Evolutionary conservation across 2,888 invertebrate genomes (phyloP).

Genomic region (Adela reaumurella): DNA sequence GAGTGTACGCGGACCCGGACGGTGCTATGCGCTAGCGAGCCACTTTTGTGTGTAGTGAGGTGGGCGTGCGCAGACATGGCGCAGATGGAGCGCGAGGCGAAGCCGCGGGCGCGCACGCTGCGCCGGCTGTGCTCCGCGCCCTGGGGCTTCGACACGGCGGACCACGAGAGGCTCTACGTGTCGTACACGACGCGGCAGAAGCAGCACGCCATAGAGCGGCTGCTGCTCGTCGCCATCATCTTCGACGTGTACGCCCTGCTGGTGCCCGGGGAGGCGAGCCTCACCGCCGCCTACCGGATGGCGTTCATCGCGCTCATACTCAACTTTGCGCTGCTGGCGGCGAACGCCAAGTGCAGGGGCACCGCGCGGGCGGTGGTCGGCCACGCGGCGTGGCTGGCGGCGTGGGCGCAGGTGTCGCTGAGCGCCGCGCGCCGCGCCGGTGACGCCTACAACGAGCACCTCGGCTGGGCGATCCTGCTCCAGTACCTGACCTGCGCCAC

Average conservation of each 20-base stretch:
- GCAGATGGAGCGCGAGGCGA: constrained; percentile 37
- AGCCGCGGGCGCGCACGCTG: constrained; percentile 22
- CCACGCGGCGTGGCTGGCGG: constrained; percentile 63
- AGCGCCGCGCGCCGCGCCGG: constrained; percentile 45
- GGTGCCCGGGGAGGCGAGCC: constrained; percentile 38
- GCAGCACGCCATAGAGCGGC: constrained; percentile 35
- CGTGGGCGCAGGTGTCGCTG: constrained; percentile 39
- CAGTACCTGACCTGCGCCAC: constrained; percentile 73
- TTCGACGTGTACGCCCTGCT: constrained; percentile 33
- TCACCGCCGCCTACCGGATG: constrained; percentile 27
- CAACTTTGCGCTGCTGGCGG: constrained; percentile 23
- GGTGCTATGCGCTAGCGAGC: constrained; percentile 24
- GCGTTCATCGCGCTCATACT: constrained; percentile 22
- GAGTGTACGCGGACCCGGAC: constrained; percentile 20
- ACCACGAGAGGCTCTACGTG: constrained; percentile 29
- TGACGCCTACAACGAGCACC: constrained; percentile 56
- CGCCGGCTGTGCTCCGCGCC: constrained; percentile 20
- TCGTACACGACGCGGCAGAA: constrained; percentile 39
- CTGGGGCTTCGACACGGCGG: constrained; percentile 10
- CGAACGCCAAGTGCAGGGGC: constrained; percentile 21
- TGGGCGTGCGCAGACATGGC: constrained; percentile 25
- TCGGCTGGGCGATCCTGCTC: constrained; percentile 73
- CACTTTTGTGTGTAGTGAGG: constrained; percentile 27
- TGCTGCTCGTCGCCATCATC: constrained; percentile 30
- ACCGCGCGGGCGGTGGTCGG: constrained; percentile 53